Evolutionary conservation across 2,797 vertebrate genomes (phyloP), one percentile per base, ranked within the genome.

Genomic region (Bradypodion ventrale): DNA sequence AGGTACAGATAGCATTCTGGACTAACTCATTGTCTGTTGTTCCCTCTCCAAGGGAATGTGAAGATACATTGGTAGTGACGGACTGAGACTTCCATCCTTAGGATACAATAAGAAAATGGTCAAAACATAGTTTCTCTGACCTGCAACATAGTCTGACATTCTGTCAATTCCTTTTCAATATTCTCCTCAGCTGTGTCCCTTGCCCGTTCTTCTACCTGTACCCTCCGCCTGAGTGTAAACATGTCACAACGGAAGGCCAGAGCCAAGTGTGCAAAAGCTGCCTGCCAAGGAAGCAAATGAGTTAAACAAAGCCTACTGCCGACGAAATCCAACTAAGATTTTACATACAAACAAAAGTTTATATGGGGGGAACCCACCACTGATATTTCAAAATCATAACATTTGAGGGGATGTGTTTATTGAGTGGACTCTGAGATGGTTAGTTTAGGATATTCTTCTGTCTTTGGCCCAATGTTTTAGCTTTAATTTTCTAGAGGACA

Each of bases 111-210:
- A 73, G 2, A 52, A 21, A 44, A 78, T 42, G 10, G n/a, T 56
- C 35, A 59, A 77, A 46, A 46, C 69, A 40, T 13, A 7, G 35
- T 8, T 35, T 75, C 68, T 66, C 80, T 78, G 66, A 97, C 97
- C 97, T 97, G 96, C 87, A 98, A 90, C 0, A 94, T 95, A 89
- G 96, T 95, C 75, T 77, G 87, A 89, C 97, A 97, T 88, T 96
- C 94, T 80, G 83, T 94, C 89, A 98, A 92, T 93, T 98, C 97
- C 90, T 96, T 94, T 89, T 96, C 96, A 84, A 97, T 91, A 91
- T 97, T 98, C 88, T 97, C 96, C 92, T 98, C 97, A 0, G 97
- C 97, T 19, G 96, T 92, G 9, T 97, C 95, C 74, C 97, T 93
- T 1, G 96, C 96, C 0, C 96, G 96, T 83, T 97, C 96, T 93